phyloP scores from a whole-genome alignment of 2,888 invertebrate genomes.

The Gandaritis pyraliata region DNA sequence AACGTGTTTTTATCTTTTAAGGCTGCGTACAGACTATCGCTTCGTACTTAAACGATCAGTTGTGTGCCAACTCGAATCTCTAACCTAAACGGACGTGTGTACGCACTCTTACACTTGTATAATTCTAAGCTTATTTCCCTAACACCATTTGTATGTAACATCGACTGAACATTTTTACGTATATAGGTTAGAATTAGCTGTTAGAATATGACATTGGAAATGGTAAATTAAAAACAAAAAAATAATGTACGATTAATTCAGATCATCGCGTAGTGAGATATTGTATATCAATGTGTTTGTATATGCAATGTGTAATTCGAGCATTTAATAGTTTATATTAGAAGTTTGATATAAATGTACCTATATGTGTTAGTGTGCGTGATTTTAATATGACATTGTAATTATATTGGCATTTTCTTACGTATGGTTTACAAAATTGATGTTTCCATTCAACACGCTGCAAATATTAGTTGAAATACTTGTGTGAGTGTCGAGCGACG shows the following conservation, averaged over 20 bases:
- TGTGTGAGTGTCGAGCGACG: conserved; percentile 76
- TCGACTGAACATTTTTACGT: conserved; percentile 83
- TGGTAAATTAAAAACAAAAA: conserved; percentile 51
- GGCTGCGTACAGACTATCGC: conserved; percentile 52
- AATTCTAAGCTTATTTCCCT: conserved; percentile 63
- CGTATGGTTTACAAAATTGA: conserved; percentile 60
- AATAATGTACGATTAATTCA: conserved; percentile 45
- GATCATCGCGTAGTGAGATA: conserved; percentile 69
- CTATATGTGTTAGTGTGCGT: conserved; percentile 75
- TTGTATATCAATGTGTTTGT: conserved; percentile 67
- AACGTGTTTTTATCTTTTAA: conserved; percentile 56
- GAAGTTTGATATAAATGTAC: conserved; percentile 63
- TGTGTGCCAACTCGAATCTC: conserved; percentile 51
- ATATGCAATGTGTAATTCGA: conserved; percentile 69
- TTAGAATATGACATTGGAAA: conserved; percentile 39
- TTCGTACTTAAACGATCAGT: conserved; percentile 53
- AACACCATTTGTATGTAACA: conserved; percentile 82
- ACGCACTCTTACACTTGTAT: conserved; percentile 50
- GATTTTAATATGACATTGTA: conserved; percentile 50
- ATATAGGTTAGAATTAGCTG: conserved; percentile 65
- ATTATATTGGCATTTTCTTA: conserved; percentile 55
- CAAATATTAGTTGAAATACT: conserved; percentile 67
- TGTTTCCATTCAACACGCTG: conserved; percentile 58
- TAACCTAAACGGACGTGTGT: conserved; percentile 47
- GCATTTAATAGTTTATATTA: conserved; percentile 78